phyloP scores from a whole-genome alignment of 2,797 vertebrate genomes.

The Coilia nasus region DNA sequence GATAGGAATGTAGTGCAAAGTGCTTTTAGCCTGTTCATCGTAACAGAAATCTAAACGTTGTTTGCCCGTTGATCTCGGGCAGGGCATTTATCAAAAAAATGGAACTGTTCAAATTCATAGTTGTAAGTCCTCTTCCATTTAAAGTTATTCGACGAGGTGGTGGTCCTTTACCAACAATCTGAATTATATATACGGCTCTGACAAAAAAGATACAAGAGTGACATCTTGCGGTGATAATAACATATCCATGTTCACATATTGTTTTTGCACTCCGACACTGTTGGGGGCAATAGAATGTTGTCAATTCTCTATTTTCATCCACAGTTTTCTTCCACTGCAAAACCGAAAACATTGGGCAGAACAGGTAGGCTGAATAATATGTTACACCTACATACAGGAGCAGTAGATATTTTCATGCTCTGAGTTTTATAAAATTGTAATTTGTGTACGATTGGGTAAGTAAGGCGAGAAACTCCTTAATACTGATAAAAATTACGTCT shows the following conservation, averaged over 20 bases:
- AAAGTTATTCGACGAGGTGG: too few relatives aligned
- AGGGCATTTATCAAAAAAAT: background rate
- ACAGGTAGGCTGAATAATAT: background rate
- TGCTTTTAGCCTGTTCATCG: too few relatives aligned
- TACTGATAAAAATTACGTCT: too few relatives aligned
- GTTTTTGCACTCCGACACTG: background rate
- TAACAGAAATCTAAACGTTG: too few relatives aligned
- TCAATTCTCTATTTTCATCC: background rate
- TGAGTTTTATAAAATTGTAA: background rate
- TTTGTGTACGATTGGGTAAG: background rate
- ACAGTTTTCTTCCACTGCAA: background rate
- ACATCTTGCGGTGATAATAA: background rate
- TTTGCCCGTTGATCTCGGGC: background rate
- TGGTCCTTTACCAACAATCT: too few relatives aligned
- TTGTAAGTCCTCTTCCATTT: too few relatives aligned
- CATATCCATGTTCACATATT: background rate
- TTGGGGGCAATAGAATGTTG: background rate
- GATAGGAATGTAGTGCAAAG: background rate
- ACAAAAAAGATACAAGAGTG: background rate
- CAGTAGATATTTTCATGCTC: too few relatives aligned
- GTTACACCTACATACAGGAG: background rate
- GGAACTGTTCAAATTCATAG: too few relatives aligned
- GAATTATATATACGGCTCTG: too few relatives aligned
- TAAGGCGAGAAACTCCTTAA: too few relatives aligned
- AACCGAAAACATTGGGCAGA: background rate